Evolutionary conservation across 1,140 invertebrate species (phyloP), one percentile per base, ranked within the genome.

Genomic region (Augochlora pura): DNA sequence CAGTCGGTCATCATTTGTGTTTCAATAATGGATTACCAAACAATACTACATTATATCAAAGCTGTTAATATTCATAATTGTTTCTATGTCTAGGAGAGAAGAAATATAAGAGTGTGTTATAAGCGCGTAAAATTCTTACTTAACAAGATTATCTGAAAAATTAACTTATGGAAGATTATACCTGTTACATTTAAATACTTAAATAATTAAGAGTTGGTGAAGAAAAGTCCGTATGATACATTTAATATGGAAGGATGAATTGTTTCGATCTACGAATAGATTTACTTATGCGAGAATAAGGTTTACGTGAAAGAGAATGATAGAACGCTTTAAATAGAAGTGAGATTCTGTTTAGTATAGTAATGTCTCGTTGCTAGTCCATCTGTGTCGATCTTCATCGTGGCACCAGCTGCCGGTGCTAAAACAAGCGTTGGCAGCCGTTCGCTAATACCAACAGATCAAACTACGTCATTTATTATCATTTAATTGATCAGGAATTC

Each of bases 121-220:
- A 63, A 79, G 77, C 16, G 81, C 92, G 93, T 92, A 93, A 90
- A 32, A 91, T 90, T 89, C 86, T 83, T 90, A 90, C 89, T 91
- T 89, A 89, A 87, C 3, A 46, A 46, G 67, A 85, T 68, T 54
- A 89, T 90, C 89, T 90, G 89, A 88, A 91, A 80, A 84, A 86
- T 79, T 8, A 78, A 81, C 25, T 42, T 76, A 66, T 80, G n/a
- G 54, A n/a, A n/a, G 18, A 80, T 81, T 83, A 74, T 65, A 67
- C 25, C 59, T 27, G 38, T 75, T 66, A 42, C 32, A 39, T 16
- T 68, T 80, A 16, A 74, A 65, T 46, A 73, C 49, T 72, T 52
- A 27, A n/a, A 66, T 66, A 66, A 49, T 14, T 67, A 59, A 46
- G 27, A 60, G 32, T 0, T 18, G 25, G 12, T 0, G 14, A 25